Base-by-base conservation (phyloP, 2,113 vertebrate genomes). In the Atherinomorus stipes region DNA sequence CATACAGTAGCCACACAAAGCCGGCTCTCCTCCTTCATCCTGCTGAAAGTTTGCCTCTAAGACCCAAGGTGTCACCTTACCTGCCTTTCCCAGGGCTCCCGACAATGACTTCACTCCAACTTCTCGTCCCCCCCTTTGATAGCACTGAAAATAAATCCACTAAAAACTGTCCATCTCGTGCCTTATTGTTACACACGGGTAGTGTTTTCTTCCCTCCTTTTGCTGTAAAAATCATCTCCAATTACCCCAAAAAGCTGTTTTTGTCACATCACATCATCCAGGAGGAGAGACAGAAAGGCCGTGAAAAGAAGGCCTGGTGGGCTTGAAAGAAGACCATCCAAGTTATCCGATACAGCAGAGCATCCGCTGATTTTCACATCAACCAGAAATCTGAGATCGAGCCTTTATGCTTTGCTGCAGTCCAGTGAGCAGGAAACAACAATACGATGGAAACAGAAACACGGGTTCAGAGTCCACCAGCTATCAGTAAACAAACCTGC, bases 81-180 rank as follows among this genome's bases (percentile, higher is more conserved):
- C 77, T 16, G 40, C 59, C 74, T 79, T 92, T 89, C 90, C 86
- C 91, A 88, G 67, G 86, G 80, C 83, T 77, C 63, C 62, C 80
- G 81, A 84, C 82, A 81, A 84, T 85, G 81, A 95, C 93, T 95
- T 94, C 90, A 83, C 64, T 72, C 66, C 62, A 59, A 31, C 56
- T 85, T 49, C 79, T 76, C 76, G 62, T 34, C 64, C 71, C 49
- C 68, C 61, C 42, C 74, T 84, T 87, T 90, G 79, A 89, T 86
- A 83, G 22, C 45, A 54, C 69, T 76, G 80, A 81, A 88, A 90
- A 85, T 73, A 60, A 82, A 80, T 77, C 84, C 73, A 74, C 51
- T 71, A 65, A 75, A 63, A 80, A 89, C 72, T 78, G 79, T 34
- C 31, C 31, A 34, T 34, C 89, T 73, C 34, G 47, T 54, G 47